phyloP scores from a whole-genome alignment of 2,888 invertebrate species.

The Clanis bilineata region DNA sequence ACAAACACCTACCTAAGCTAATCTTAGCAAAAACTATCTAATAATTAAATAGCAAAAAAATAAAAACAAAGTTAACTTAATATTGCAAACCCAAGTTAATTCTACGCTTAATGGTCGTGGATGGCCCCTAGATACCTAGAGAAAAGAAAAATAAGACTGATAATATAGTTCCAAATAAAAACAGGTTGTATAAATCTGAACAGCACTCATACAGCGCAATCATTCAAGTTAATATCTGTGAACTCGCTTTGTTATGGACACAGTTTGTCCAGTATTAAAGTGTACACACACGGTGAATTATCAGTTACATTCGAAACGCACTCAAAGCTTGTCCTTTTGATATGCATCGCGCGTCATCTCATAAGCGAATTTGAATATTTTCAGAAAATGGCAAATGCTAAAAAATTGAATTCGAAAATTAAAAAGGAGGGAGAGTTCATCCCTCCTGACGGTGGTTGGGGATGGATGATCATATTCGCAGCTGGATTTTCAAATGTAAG shows the following conservation, averaged over 20 bases:
- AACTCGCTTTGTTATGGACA: constrained; percentile 14
- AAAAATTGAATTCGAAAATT: constrained; percentile 53
- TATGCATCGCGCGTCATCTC: not conserved
- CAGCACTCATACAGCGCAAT: not conserved
- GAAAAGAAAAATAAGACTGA: no score
- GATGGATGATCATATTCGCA: constrained; percentile 88
- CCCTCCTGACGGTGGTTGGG: constrained; percentile 90
- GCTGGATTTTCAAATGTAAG: constrained; percentile 88
- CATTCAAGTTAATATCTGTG: constrained; percentile 12
- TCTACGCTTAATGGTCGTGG: no score
- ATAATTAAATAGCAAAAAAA: no score
- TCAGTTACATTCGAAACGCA: constrained; percentile 44
- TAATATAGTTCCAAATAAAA: not conserved
- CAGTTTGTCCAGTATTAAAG: constrained; percentile 24
- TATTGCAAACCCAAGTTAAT: no score
- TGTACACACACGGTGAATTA: constrained; percentile 31
- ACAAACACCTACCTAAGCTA: no score
- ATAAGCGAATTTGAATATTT: constrained; percentile 1
- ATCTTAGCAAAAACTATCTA: no score
- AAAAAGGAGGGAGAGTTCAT: constrained; percentile 81
- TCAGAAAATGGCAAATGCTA: constrained; percentile 51
- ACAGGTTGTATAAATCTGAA: not conserved
- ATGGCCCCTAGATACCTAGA: no score
- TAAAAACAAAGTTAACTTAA: no score
- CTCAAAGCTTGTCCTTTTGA: constrained; percentile 31